These are phyloP conservation scores for Rotaria sp. DNA, from an alignment of 2,888 invertebrate species.

Conservation along the genomic window DNA sequence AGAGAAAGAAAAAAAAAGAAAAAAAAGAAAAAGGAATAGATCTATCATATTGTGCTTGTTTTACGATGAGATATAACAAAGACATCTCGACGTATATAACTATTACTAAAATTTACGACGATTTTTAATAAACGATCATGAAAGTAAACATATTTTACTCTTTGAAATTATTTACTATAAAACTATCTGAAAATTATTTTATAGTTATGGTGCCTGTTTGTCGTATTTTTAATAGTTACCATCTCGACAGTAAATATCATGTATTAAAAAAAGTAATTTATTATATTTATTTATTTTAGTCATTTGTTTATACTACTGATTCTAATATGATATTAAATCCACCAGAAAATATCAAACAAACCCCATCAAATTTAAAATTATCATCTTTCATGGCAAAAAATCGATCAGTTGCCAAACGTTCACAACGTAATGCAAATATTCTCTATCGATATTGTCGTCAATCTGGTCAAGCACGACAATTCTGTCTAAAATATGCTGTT, in stretches of 20 bases:
- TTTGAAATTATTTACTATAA: not conserved
- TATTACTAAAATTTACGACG: not conserved
- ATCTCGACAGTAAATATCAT: not conserved
- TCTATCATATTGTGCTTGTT: not conserved
- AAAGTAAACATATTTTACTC: not conserved
- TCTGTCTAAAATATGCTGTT: conserved; percentile 24
- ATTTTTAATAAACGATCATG: not conserved
- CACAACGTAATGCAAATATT: conserved; percentile 25
- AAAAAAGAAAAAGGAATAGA: not conserved
- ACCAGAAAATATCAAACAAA: not conserved
- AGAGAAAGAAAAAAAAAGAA: not conserved
- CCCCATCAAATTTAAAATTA: not conserved
- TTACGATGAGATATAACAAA: not conserved
- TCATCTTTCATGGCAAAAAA: not conserved
- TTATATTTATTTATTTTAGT: not conserved
- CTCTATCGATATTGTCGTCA: conserved; percentile 19
- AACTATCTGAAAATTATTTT: not conserved
- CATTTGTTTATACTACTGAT: not conserved
- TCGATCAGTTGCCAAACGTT: not conserved
- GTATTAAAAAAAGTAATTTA: not conserved
- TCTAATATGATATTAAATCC: not conserved
- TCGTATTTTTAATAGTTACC: not conserved
- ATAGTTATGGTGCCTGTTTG: not conserved
- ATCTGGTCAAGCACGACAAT: not conserved
- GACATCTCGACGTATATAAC: not conserved